A percentile compares a stretch with the other conserved stretches of the same genome.
phyloP scores from a whole-genome alignment of 53 echinoderm and acorn worm species.

The Apostichopus leukothele region DNA sequence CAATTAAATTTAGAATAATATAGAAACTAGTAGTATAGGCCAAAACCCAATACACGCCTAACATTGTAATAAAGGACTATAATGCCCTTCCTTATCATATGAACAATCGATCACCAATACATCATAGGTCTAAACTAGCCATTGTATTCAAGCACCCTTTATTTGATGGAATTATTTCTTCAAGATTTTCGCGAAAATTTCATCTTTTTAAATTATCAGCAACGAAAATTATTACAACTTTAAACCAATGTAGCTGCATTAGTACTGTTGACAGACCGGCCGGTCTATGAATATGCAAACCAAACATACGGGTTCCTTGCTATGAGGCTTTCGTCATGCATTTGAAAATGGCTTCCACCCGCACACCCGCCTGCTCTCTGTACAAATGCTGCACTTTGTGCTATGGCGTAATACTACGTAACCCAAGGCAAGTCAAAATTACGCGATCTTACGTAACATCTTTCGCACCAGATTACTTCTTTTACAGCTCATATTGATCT shows the following conservation, averaged over 20 bases:
- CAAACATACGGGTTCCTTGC: background rate
- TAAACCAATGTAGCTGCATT: background rate
- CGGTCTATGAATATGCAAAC: background rate
- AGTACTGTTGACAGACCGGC: background rate
- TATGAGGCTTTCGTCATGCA: background rate
- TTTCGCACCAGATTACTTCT: conserved; percentile 27
- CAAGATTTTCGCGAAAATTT: too few relatives aligned
- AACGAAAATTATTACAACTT: too few relatives aligned
- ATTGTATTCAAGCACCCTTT: too few relatives aligned
- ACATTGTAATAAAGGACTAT: too few relatives aligned
- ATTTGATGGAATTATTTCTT: too few relatives aligned
- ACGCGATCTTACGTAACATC: conserved; percentile 47
- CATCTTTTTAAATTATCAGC: too few relatives aligned
- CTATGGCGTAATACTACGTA: conserved; percentile 47
- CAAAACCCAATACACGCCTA: too few relatives aligned
- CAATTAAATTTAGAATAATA: too few relatives aligned
- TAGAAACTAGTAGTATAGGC: too few relatives aligned
- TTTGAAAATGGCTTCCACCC: conserved; percentile 47
- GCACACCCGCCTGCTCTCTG: background rate
- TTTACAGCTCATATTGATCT: conserved; percentile 17
- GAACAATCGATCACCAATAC: too few relatives aligned
- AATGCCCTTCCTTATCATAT: too few relatives aligned
- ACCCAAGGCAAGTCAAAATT: conserved; percentile 41
- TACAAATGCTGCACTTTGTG: conserved; percentile 41
- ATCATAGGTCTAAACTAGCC: too few relatives aligned